Percentiles rank a stretch among this genome's conserved stretches.
phyloP scores from a whole-genome alignment of 2,888 invertebrate species.

The Megamerina dolium region DNA sequence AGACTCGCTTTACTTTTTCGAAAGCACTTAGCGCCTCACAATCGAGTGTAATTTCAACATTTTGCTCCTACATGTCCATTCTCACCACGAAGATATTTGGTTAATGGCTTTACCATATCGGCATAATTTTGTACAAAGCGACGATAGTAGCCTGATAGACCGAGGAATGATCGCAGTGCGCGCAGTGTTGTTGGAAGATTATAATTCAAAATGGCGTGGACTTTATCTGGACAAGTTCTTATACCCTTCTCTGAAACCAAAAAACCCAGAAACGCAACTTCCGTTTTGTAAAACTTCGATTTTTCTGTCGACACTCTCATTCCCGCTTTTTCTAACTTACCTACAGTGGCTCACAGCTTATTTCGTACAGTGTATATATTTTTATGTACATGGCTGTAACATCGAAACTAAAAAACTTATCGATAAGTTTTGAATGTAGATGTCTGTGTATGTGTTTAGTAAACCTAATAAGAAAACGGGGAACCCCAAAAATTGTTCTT shows the following conservation, averaged over 20 bases:
- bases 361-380: too few relatives aligned
- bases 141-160: constrained; percentile 9
- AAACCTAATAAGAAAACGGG: constrained; percentile 14
- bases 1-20: constrained; percentile 9
- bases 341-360: too few relatives aligned
- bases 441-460: constrained; percentile 10
- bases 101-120: constrained; percentile 12
- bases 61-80: constrained; percentile 9
- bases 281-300: not conserved
- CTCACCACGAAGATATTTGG: constrained; percentile 8
- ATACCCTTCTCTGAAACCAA: constrained; percentile 7
- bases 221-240: constrained; percentile 9
- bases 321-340: not conserved
- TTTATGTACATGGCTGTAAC: constrained; percentile 17
- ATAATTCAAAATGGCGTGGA: constrained; percentile 11
- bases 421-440: constrained; percentile 10
- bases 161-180: constrained; percentile 9
- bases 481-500: too few relatives aligned
- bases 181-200: constrained; percentile 7
- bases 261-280: too few relatives aligned
- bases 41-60: constrained; percentile 11
- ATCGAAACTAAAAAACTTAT: constrained; percentile 15
- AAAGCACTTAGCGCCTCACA: constrained; percentile 13
- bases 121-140: constrained; percentile 11
- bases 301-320: not conserved